A percentile compares a stretch with the other conserved stretches of the same genome.
phyloP scores from a whole-genome alignment of 2,113 vertebrate species.

The Lutjanus erythropterus region DNA sequence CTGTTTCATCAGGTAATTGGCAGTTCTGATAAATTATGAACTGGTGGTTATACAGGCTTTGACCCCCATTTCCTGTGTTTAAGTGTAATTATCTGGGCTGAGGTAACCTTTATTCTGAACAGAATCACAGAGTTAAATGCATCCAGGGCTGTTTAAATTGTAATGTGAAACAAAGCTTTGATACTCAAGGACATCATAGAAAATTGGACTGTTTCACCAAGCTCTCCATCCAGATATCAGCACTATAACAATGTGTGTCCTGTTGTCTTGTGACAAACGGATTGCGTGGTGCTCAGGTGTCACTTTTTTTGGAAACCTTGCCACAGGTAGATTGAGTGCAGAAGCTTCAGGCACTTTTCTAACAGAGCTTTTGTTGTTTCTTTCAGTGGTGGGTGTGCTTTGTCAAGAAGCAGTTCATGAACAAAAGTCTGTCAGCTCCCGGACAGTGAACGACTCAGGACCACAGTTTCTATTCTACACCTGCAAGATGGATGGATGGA shows the following conservation, averaged over 20 bases:
- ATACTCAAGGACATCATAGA: not conserved
- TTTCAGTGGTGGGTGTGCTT: slow-evolving; percentile 99
- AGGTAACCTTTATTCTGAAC: not conserved
- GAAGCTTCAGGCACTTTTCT: not conserved
- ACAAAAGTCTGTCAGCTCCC: slow-evolving; percentile 97
- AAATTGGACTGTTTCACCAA: not conserved
- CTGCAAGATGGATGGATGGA: slow-evolving; percentile 48
- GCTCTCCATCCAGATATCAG: not conserved
- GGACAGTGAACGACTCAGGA: slow-evolving; percentile 87
- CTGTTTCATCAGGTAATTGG: not conserved
- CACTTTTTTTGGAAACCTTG: not conserved
- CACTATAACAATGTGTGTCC: not conserved
- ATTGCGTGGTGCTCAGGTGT: not conserved
- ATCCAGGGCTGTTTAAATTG: not conserved
- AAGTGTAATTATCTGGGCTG: too few species aligned
- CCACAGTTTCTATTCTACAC: slow-evolving; percentile 46
- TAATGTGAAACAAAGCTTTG: not conserved
- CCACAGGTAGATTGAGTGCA: not conserved
- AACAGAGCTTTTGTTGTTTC: slow-evolving; percentile 8
- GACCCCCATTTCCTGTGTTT: not conserved
- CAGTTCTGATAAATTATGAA: not conserved
- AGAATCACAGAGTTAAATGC: not conserved
- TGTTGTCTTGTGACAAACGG: not conserved
- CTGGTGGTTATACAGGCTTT: not conserved
- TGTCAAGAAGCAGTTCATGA: slow-evolving; percentile 99